These are phyloP conservation scores for Amphipoea oculea DNA, from an alignment of 2,888 invertebrate species.

Conservation along the genomic window DNA sequence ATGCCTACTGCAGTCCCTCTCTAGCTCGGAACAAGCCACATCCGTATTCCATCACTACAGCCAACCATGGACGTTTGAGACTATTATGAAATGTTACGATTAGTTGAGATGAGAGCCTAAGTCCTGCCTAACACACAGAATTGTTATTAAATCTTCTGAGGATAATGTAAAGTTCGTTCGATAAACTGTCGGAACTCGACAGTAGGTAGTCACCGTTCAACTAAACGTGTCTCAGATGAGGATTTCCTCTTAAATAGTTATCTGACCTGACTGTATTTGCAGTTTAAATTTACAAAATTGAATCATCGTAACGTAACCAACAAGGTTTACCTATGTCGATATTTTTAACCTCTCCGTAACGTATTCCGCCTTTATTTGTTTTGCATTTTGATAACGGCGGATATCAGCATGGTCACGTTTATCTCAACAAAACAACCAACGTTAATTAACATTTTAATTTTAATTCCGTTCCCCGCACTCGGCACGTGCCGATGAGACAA, in stretches of 20 bases:
- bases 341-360: not conserved
- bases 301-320: not conserved
- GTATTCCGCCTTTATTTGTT: constrained; percentile 31
- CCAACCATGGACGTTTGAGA: not conserved
- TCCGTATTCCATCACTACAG: constrained; percentile 14
- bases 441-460: constrained; percentile 51
- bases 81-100: constrained; percentile 11
- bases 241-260: not conserved
- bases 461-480: not conserved
- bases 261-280: not conserved
- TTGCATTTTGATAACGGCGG: constrained; percentile 18
- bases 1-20: constrained; percentile 11
- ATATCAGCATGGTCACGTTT: constrained; percentile 28
- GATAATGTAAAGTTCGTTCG: constrained; percentile 8
- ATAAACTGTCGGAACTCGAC: not conserved
- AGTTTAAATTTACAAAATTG: constrained; percentile 8
- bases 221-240: not conserved
- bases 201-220: not conserved
- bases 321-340: not conserved
- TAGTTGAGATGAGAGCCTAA: not conserved
- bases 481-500: constrained; percentile 26
- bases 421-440: constrained; percentile 22
- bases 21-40: constrained; percentile 22
- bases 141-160: not conserved
- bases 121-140: not conserved